Percentiles rank a stretch among this genome's conserved stretches.
These are phyloP conservation scores for Tetraneura akinire DNA, from an alignment of 1,140 invertebrate genomes.

Conservation along the genomic window DNA sequence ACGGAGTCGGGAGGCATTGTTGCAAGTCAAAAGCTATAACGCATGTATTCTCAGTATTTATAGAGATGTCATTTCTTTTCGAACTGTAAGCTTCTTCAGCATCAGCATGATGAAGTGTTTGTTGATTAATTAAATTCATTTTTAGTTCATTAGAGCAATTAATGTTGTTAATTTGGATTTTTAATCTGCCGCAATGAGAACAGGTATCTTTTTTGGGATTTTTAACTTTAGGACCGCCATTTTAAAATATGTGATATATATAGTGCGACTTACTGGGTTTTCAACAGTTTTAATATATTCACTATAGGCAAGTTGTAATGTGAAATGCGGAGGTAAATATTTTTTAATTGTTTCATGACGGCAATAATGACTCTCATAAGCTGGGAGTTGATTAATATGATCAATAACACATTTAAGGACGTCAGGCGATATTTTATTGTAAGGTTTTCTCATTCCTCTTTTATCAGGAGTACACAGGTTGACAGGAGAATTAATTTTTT, in stretches of 20 bases:
- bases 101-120: too few species aligned
- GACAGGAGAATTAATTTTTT: background rate
- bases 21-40: too few species aligned
- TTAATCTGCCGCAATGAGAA: too few species aligned
- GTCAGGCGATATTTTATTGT: background rate
- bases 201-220: slow-evolving; percentile 53
- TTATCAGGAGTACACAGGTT: background rate
- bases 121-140: too few species aligned
- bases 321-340: background rate
- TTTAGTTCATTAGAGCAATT: too few species aligned
- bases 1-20: too few species aligned
- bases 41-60: too few species aligned
- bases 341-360: background rate
- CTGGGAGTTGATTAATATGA: background rate
- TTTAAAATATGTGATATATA: background rate
- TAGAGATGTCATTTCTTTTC: too few species aligned
- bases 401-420: background rate
- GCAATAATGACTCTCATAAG: background rate
- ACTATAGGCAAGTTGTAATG: background rate
- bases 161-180: too few species aligned
- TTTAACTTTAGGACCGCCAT: background rate
- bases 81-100: too few species aligned
- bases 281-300: background rate
- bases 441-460: background rate
- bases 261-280: background rate